phyloP scores from a whole-genome alignment of 2,888 invertebrate species.

The Chymomyza amoena region DNA sequence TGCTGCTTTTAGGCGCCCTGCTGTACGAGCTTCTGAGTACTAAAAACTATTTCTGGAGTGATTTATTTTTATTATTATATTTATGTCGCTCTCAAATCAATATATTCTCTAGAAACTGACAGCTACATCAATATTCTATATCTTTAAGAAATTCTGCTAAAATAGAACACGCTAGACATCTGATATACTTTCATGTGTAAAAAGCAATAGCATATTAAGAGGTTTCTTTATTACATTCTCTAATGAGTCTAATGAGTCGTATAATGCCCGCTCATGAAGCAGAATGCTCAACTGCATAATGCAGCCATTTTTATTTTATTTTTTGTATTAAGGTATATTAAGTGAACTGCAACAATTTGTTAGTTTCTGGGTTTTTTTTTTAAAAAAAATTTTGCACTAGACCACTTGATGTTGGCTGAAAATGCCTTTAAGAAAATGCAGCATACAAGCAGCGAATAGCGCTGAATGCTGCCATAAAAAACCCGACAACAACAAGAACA shows the following conservation, averaged over 20 bases:
- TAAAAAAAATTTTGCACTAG: neutral
- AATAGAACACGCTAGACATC: no score
- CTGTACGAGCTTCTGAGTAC: no score
- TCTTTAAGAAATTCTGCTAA: no score
- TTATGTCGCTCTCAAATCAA: no score
- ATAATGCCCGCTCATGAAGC: neutral
- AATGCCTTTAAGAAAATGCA: slow-evolving; percentile 45
- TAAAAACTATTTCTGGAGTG: no score
- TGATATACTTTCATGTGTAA: neutral
- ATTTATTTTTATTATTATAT: no score
- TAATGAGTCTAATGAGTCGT: neutral
- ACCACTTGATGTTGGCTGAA: slow-evolving; percentile 18
- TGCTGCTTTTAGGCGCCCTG: no score
- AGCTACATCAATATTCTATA: no score
- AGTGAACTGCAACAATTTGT: slow-evolving; percentile 8
- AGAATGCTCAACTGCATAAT: slow-evolving; percentile 19
- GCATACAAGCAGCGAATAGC: slow-evolving; percentile 2
- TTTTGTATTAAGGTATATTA: slow-evolving; percentile 10
- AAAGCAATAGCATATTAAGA: neutral
- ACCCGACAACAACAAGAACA: slow-evolving; percentile 20
- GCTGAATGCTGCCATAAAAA: slow-evolving; percentile 11
- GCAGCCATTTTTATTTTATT: slow-evolving; percentile 15
- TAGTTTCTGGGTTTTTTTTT: slow-evolving; percentile 21
- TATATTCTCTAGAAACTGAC: no score
- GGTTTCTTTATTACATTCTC: neutral